Percentiles rank a stretch among this genome's conserved stretches.
phyloP scores from a whole-genome alignment of 2,113 vertebrate species.

The Zapus hudsonius region DNA sequence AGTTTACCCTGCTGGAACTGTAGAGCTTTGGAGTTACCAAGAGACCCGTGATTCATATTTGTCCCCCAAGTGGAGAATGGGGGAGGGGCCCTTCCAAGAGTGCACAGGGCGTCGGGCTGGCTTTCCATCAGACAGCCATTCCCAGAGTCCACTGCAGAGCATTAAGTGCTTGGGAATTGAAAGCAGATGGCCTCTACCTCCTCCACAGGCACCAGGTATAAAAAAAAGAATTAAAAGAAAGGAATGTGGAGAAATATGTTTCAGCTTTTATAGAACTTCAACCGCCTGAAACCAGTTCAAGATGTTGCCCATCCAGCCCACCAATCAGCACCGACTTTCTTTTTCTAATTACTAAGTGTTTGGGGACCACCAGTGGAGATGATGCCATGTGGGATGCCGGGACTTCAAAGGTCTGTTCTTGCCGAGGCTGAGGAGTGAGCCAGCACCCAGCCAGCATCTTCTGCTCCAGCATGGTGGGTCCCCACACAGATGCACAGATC shows the following conservation, averaged over 20 bases:
- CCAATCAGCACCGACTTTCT: background rate
- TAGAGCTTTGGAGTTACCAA: rapidly evolving
- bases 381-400: background rate
- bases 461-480: background rate
- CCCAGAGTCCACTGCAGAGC: rapidly evolving
- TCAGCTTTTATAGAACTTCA: background rate
- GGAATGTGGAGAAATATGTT: background rate
- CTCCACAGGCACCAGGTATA: background rate
- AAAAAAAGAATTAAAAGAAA: background rate
- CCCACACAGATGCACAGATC: background rate
- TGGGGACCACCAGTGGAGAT: background rate
- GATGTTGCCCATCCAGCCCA: background rate
- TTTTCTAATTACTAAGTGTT: background rate
- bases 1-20: background rate
- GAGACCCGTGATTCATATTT: background rate
- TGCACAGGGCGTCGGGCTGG: background rate
- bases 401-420: conserved; percentile 73
- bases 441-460: background rate
- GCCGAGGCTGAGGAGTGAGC: conserved; percentile 48
- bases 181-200: conserved; percentile 35
- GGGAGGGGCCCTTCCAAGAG: rapidly evolving
- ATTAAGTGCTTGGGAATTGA: background rate
- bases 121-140: background rate
- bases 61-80: background rate
- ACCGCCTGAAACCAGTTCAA: conserved; percentile 21